Conservation (phyloP, 2,113 vertebrate genomes). For the Smithornis capensis region DNA sequence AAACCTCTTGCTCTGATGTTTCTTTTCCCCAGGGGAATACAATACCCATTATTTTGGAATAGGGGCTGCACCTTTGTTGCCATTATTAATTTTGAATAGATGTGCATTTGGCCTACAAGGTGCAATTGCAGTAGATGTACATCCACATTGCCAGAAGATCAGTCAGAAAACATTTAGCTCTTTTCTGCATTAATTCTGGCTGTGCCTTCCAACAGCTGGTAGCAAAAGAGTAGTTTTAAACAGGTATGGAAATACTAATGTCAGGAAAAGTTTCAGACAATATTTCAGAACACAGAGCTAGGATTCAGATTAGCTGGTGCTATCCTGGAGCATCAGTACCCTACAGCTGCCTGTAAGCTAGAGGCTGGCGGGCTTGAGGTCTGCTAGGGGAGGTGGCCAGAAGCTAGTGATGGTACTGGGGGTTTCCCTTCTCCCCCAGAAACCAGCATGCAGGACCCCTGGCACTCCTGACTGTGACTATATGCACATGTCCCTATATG, state of each 20-base stretch:
- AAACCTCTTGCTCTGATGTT: background rate
- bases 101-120: background rate
- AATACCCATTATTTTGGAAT: background rate
- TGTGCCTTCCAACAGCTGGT: background rate
- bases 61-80: background rate
- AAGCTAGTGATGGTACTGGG: background rate
- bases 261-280: background rate
- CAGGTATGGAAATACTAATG: rapidly evolving
- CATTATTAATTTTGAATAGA: background rate
- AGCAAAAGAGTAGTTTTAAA: background rate
- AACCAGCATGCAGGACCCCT: background rate
- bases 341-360: background rate
- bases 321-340: background rate
- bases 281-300: background rate
- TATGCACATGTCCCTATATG: rapidly evolving
- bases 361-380: background rate
- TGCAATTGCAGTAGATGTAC: background rate
- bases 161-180: background rate
- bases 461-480: background rate
- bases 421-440: background rate
- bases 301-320: background rate
- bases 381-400: background rate
- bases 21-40: background rate
- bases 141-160: background rate
- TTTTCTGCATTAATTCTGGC: background rate